Conservation (phyloP, 2,113 vertebrate genomes). For the Oriolus oriolus region DNA sequence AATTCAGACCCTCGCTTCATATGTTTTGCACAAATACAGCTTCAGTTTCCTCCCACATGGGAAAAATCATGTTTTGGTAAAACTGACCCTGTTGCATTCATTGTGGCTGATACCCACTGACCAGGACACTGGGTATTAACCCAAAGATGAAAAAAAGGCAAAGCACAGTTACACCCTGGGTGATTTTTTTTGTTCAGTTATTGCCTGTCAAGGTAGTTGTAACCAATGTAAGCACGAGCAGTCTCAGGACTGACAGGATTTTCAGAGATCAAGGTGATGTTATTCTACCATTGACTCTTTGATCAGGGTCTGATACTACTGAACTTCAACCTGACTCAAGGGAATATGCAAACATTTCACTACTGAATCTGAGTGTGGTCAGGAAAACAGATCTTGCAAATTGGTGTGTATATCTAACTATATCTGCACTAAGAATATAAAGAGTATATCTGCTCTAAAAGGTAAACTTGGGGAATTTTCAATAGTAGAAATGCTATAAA, state of each 20-base stretch:
- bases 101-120: neutral
- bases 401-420: neutral
- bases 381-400: neutral
- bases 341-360: neutral
- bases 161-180: neutral
- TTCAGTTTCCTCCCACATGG: neutral
- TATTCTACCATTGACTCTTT: slow-evolving; percentile 16
- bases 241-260: neutral
- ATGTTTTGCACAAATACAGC: neutral
- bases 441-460: neutral
- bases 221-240: neutral
- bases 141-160: neutral
- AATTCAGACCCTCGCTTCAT: neutral
- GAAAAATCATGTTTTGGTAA: neutral
- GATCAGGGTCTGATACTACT: neutral
- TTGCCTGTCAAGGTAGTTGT: neutral
- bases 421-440: neutral
- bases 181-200: neutral
- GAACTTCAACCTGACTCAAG: slow-evolving; percentile 31
- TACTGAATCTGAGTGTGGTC: neutral
- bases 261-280: slow-evolving; percentile 19
- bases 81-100: neutral
- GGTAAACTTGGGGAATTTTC: neutral
- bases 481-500: neutral
- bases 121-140: neutral